Evolutionary conservation across 2,888 invertebrate species (phyloP).

Genomic region (Asteroscopus sphinx): DNA sequence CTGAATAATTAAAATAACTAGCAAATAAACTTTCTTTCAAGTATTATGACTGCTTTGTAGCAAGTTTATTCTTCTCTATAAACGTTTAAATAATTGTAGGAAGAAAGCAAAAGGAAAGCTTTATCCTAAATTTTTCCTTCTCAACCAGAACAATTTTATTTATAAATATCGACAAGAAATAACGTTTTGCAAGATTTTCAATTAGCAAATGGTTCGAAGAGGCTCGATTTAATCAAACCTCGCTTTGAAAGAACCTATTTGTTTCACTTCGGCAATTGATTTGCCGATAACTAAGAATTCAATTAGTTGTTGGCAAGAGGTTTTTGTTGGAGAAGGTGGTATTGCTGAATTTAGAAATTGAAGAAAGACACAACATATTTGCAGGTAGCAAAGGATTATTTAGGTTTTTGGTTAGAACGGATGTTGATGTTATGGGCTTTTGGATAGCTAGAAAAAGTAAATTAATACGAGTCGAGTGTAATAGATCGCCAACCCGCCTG

Average conservation of each 20-base stretch:
- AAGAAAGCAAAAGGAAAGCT: constrained; percentile 8
- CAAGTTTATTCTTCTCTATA: constrained; percentile 22
- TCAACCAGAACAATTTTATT: constrained; percentile 35
- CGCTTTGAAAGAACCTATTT: constrained; percentile 54
- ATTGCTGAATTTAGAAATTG: neutral
- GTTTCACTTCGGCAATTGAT: constrained; percentile 58
- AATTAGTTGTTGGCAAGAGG: constrained; percentile 19
- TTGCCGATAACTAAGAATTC: constrained; percentile 36
- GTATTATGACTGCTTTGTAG: neutral
- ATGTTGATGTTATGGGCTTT: too few species aligned
- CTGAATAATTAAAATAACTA: too few species aligned
- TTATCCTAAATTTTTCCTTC: constrained; percentile 24
- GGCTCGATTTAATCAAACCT: constrained; percentile 62
- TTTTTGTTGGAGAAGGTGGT: constrained; percentile 3
- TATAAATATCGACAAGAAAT: constrained; percentile 32
- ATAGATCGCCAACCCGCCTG: too few species aligned
- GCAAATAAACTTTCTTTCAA: too few species aligned
- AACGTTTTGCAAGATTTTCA: constrained; percentile 58
- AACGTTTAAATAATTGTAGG: constrained; percentile 12
- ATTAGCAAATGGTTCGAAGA: constrained; percentile 67
- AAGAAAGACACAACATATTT: too few species aligned
- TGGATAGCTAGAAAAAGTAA: too few species aligned
- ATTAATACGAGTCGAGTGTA: too few species aligned
- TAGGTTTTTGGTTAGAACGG: too few species aligned
- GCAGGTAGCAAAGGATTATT: too few species aligned